Base-by-base conservation (phyloP, 2,797 vertebrate species). In the Coluber constrictor region DNA sequence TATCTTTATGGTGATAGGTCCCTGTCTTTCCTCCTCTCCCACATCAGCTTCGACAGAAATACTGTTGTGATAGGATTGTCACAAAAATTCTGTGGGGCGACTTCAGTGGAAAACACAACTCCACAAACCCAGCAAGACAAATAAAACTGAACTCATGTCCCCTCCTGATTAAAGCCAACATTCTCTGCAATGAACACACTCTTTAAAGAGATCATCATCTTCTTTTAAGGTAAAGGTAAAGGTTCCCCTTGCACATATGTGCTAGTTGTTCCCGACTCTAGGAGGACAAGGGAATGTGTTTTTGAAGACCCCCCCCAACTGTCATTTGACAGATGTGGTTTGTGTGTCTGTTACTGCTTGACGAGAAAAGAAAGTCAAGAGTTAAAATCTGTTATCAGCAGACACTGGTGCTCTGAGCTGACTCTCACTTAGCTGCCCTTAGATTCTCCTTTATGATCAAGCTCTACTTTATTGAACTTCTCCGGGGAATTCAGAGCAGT, bases 1-100 rank as follows among this genome's bases (percentile, higher is more conserved):
- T 96, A 91, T 88, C 88, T 90, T 25, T 90, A 94, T 47, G 90
- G 90, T 95, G 93, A 94, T 93, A 87, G 59, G 59, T 92, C 63
- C 88, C 88, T 63, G 1, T 29, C 5, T 27, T 51, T 27, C 66
- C 20, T 32, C 3, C 54, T n/a, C 18, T 27, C n/a, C 55, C 63
- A 56, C 29, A 47, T 47, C 43, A 54, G 56, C 15, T 37, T 57
- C 18, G 1, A 37, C 0, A 9, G 56, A 54, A 27, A 9, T 7
- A 20, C 27, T 18, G 16, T 20, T 43, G 18, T 10, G 25, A 86
- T 86, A 27, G 23, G 61, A 55, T 55, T 20, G 9, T 56, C 70
- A 43, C 12, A 47, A 57, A n/a, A 63, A 90, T 25, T 54, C 29
- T 12, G 51, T 0, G 51, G n/a, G 27, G 47, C 27, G 7, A 55